A percentile compares a stretch with the other conserved stretches of the same genome.
Conservation (phyloP, 92 coral and sea anemone species). For the Muricea muricata region DNA sequence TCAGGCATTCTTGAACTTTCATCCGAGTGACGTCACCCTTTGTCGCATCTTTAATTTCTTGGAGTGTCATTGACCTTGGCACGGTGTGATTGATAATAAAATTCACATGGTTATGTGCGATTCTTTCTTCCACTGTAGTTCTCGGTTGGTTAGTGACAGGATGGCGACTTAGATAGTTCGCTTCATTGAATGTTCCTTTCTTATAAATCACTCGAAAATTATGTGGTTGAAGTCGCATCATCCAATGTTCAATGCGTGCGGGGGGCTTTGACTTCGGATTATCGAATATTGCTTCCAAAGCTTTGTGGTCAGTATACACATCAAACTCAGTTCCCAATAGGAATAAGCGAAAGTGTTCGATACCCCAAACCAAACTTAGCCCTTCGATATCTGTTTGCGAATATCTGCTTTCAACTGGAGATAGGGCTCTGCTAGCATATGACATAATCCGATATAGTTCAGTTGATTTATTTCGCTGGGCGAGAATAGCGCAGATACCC, state of each 20-base stretch:
- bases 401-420: background rate
- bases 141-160: too few species aligned
- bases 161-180: too few species aligned
- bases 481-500: background rate
- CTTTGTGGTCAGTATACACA: conserved; percentile 26
- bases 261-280: conserved; percentile 27
- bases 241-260: too few species aligned
- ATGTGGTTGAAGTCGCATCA: conserved; percentile 28
- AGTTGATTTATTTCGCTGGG: background rate
- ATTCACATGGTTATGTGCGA: too few species aligned
- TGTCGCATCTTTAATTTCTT: too few species aligned
- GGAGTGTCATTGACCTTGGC: too few species aligned
- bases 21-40: too few species aligned
- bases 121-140: too few species aligned
- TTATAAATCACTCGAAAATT: too few species aligned
- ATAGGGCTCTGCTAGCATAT: background rate
- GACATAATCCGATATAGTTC: background rate
- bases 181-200: too few species aligned
- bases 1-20: too few species aligned
- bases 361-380: background rate
- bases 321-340: conserved; percentile 11
- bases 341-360: conserved; percentile 11
- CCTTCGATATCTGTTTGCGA: background rate
- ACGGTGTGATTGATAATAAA: too few species aligned
- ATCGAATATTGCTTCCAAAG: conserved; percentile 27